A percentile compares a stretch with the other conserved stretches of the same genome.
These are phyloP conservation scores for Drosophila longiperda DNA, from an alignment of 2,888 invertebrate genomes.

Conservation along the genomic window DNA sequence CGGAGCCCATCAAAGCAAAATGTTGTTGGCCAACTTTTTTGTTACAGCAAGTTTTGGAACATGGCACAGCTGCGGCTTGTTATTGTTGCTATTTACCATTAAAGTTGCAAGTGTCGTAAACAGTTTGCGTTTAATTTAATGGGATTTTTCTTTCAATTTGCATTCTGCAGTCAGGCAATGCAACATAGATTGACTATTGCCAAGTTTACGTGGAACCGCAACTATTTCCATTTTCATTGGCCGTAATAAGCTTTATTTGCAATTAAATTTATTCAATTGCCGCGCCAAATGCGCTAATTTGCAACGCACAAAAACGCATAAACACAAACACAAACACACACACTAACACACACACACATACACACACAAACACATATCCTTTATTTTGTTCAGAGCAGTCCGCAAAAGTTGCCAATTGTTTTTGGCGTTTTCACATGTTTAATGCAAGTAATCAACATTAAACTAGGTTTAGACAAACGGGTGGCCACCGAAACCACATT, in stretches of 20 bases:
- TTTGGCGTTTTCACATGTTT: constrained; percentile 68
- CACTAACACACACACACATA: constrained; percentile 19
- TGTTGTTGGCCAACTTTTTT: constrained; percentile 71
- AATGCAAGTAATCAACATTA: constrained; percentile 78
- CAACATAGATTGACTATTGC: constrained; percentile 50
- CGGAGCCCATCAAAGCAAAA: constrained; percentile 68
- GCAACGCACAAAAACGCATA: constrained; percentile 17
- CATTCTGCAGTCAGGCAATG: constrained; percentile 39
- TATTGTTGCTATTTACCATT: constrained; percentile 77
- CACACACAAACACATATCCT: constrained; percentile 12
- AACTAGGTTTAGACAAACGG: constrained; percentile 67
- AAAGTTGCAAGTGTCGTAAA: constrained; percentile 68
- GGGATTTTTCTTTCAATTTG: constrained; percentile 53
- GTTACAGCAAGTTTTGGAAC: constrained; percentile 42
- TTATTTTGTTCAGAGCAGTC: constrained; percentile 49
- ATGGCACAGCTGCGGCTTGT: constrained; percentile 62
- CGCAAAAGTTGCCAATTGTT: constrained; percentile 46
- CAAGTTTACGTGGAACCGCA: constrained; percentile 46
- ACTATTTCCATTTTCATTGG: constrained; percentile 42
- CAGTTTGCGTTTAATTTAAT: constrained; percentile 62
- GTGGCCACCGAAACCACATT: constrained; percentile 41
- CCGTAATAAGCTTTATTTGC: constrained; percentile 60
- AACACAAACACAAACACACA: constrained; percentile 6
- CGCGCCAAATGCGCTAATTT: constrained; percentile 63
- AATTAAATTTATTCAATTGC: constrained; percentile 79